Evolutionary conservation across 2,113 vertebrate genomes (phyloP).

Genomic region (Stegostoma tigrinum): DNA sequence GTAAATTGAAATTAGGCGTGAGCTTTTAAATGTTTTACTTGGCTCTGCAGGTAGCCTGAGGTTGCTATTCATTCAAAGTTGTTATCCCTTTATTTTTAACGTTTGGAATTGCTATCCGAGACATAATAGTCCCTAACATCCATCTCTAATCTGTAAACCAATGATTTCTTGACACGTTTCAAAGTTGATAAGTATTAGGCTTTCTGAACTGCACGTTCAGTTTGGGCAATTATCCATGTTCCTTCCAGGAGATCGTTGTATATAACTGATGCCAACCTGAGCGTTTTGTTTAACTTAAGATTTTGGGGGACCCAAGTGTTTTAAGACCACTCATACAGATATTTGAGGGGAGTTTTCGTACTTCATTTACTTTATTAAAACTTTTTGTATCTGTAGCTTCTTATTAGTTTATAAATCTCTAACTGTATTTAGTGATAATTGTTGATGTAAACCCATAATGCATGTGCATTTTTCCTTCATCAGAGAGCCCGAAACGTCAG

Average conservation of each 20-base stretch:
- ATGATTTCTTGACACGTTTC: background rate
- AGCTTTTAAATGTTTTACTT: no score
- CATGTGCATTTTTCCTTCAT: background rate
- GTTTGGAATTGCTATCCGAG: background rate
- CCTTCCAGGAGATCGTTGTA: background rate
- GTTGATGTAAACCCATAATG: background rate
- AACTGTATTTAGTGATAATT: background rate
- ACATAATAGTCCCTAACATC: background rate
- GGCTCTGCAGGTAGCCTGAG: background rate
- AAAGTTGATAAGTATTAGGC: background rate
- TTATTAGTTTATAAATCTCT: background rate
- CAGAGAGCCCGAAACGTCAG: no score
- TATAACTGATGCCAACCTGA: background rate
- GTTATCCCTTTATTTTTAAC: no score
- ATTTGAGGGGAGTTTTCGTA: background rate
- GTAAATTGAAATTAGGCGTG: no score
- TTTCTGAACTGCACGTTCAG: background rate
- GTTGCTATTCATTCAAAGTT: background rate
- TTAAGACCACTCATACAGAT: background rate
- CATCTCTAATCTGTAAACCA: background rate
- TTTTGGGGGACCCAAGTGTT: background rate
- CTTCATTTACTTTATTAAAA: background rate
- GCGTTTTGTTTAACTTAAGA: background rate
- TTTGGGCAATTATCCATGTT: background rate
- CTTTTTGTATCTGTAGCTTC: background rate